These are phyloP conservation scores for Drosophila carrolli DNA, from an alignment of 1,140 invertebrate species.

Conservation along the genomic window DNA sequence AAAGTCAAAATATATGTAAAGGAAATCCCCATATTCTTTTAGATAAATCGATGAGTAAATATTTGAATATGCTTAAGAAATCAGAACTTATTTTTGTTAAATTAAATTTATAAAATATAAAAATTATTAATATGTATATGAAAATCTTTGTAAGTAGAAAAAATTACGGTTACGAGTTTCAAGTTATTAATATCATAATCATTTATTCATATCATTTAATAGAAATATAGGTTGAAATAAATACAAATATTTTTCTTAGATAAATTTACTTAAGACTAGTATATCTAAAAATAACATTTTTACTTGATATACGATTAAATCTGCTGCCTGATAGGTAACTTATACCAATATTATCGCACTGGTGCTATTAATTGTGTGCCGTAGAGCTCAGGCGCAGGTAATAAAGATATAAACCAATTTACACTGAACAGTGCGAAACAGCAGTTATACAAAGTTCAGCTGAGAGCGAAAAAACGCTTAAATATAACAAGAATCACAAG, in stretches of 20 bases:
- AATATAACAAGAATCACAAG: slow-evolving; percentile 27
- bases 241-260: too few species aligned
- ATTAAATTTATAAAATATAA: neutral
- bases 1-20: neutral
- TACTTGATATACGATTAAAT: slow-evolving; percentile 2
- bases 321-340: neutral
- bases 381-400: slow-evolving; percentile 27
- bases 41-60: neutral
- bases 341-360: slow-evolving; percentile 53
- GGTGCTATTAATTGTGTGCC: slow-evolving; percentile 61
- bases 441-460: slow-evolving; percentile 21
- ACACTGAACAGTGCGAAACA: slow-evolving; percentile 25
- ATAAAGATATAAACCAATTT: slow-evolving; percentile 79
- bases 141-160: too few species aligned
- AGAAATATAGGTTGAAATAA: too few species aligned
- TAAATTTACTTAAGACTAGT: neutral
- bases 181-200: too few species aligned
- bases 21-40: neutral
- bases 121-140: neutral
- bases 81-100: neutral
- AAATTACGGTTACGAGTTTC: too few species aligned
- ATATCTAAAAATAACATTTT: neutral
- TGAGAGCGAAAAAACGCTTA: slow-evolving; percentile 18
- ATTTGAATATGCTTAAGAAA: neutral
- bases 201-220: too few species aligned